phyloP scores from a whole-genome alignment of 2,888 invertebrate species.

The Heliconius erato region DNA sequence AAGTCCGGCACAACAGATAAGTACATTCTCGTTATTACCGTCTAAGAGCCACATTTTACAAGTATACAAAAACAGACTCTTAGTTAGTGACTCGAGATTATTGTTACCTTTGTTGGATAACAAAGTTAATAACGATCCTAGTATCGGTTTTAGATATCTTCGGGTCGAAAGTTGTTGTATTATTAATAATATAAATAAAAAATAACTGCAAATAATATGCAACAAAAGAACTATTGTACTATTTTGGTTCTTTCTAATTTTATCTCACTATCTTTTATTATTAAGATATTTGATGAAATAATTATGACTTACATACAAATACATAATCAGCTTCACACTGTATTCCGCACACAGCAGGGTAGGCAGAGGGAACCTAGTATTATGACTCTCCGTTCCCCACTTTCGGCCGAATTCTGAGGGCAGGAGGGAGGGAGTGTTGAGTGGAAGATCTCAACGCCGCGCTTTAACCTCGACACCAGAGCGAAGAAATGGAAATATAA shows the following conservation, averaged over 20 bases:
- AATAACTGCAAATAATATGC: too few species aligned
- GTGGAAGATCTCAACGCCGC: too few species aligned
- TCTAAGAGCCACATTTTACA: constrained; percentile 42
- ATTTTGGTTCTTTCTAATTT: too few species aligned
- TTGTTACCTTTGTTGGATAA: constrained; percentile 45
- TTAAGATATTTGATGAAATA: not conserved
- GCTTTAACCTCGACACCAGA: too few species aligned
- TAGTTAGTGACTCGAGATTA: constrained; percentile 40
- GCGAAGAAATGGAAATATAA: too few species aligned
- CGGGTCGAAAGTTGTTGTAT: constrained; percentile 9
- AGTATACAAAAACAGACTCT: constrained; percentile 44
- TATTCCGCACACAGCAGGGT: too few species aligned
- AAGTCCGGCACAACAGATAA: constrained; percentile 33
- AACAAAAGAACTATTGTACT: too few species aligned
- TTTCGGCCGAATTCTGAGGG: too few species aligned
- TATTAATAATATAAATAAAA: not conserved
- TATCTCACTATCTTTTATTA: too few species aligned
- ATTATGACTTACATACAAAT: not conserved
- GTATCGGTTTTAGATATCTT: constrained; percentile 27
- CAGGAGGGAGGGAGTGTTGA: too few species aligned
- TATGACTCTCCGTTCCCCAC: too few species aligned
- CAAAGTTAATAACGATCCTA: constrained; percentile 44
- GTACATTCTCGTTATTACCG: constrained; percentile 37
- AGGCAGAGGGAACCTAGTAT: too few species aligned
- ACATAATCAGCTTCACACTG: not conserved